Conservation (phyloP, 1,140 invertebrate species). For the Teleopsis dalmanni region DNA sequence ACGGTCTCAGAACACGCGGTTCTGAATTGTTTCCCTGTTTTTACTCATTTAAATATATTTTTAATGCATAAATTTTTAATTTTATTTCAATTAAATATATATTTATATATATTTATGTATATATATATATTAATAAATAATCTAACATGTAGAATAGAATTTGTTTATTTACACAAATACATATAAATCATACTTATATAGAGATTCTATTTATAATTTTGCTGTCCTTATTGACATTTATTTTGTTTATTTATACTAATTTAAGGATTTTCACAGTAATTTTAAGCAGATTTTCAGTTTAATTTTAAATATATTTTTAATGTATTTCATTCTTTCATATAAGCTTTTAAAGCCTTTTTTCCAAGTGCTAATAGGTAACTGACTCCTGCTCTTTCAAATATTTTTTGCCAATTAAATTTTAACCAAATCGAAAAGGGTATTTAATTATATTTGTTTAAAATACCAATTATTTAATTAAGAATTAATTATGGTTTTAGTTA, state of each 20-base stretch:
- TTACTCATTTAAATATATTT: too few species aligned
- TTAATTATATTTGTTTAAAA: conserved; percentile 1
- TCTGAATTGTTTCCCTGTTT: background rate
- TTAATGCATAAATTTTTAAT: too few species aligned
- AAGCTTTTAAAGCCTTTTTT: conserved; percentile 13
- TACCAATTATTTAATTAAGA: conserved; percentile 3
- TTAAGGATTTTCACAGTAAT: too few species aligned
- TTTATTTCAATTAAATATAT: too few species aligned
- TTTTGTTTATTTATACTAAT: too few species aligned
- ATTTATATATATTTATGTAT: background rate
- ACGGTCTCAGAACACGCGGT: background rate
- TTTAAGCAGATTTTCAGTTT: too few species aligned
- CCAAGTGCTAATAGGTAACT: conserved; percentile 44
- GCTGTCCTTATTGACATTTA: too few species aligned
- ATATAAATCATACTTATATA: too few species aligned
- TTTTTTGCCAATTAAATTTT: conserved; percentile 31
- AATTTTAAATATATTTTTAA: conserved; percentile 11
- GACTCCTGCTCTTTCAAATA: conserved; percentile 40
- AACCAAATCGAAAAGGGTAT: background rate
- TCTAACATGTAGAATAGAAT: too few species aligned
- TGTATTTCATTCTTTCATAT: conserved; percentile 5
- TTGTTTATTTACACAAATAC: too few species aligned
- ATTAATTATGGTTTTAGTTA: conserved; percentile 1
- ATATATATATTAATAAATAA: conserved; percentile 1
- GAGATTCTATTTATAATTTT: too few species aligned